Base-by-base conservation (phyloP, 2,797 vertebrate genomes). In the Betta splendens region DNA sequence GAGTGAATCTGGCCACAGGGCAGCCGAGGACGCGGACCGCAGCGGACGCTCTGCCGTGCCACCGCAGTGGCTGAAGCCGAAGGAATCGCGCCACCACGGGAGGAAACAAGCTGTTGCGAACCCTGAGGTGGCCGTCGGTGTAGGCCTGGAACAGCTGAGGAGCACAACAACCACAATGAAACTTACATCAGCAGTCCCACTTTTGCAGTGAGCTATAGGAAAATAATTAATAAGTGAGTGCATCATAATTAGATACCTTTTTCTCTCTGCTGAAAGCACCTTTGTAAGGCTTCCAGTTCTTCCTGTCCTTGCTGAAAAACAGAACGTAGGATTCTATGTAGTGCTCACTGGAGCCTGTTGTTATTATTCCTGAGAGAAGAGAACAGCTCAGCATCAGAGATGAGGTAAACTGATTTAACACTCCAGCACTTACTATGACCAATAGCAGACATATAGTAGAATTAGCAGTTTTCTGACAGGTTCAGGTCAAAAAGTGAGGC, bases 221-320 rank as follows among this genome's bases (percentile, higher is more conserved):
- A 37, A 15, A 13, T 37, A 5, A 25, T 7, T 5, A 11, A 25
- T 42, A 21, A 46, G 17, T 43, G 49, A 31, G 18, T 18, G 22
- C 4, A 31, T 8, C 5, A 15, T 20, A 13, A 40, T 12, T 11
- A 60, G 20, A 35, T 69, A 95, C 94, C 92, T 92, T 94, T 59
- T 81, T 89, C 29, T 94, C 92, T 72, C 85, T 94, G 76, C 81
- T 90, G 3, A 70, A 13, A 5, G 73, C 69, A 2, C 75, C 85
- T 83, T 90, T 94, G 86, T 94, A 94, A 39, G 68, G 68, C 77
- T 87, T 94, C 94, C 95, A 95, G 20, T 79, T 93, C 79, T 81
- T 94, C 49, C 88, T 68, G 0, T 95, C 94, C 0, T 91, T 94
- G 81, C 94, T 95, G 82, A 77, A 94, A 69, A 79, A 77, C 26